Evolutionary conservation across 2,888 invertebrate species (phyloP).

Genomic region (Trichogramma dendrolimi): DNA sequence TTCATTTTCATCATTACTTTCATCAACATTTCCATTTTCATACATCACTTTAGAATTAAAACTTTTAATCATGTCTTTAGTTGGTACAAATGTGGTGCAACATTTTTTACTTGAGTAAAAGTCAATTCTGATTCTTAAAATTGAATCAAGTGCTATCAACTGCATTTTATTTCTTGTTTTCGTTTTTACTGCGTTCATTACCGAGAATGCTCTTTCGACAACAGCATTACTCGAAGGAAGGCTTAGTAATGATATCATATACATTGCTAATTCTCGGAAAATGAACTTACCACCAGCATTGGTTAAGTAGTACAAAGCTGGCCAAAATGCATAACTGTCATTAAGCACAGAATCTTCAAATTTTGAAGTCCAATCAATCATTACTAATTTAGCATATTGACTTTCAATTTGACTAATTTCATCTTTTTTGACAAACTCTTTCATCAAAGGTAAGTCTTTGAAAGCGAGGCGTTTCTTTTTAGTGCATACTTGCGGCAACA

Average conservation of each 20-base stretch:
- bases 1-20: neutral
- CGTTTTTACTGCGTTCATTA: constrained; percentile 22
- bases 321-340: constrained; percentile 19
- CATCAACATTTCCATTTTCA: neutral
- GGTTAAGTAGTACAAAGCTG: constrained; percentile 17
- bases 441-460: constrained; percentile 13
- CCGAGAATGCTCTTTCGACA: constrained; percentile 24
- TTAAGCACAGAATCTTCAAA: neutral
- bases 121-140: constrained; percentile 3
- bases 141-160: neutral
- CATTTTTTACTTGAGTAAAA: neutral
- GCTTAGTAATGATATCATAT: constrained; percentile 14
- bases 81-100: constrained; percentile 3
- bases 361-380: constrained; percentile 15
- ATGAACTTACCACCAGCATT: constrained; percentile 18
- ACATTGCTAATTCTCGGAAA: constrained; percentile 15
- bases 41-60: constrained; percentile 8
- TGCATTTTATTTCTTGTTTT: constrained; percentile 20
- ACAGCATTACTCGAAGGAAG: constrained; percentile 22
- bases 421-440: constrained; percentile 4
- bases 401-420: constrained; percentile 15
- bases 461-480: constrained; percentile 11
- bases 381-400: constrained; percentile 19
- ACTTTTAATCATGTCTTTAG: constrained; percentile 1
- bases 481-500: constrained; percentile 15